Conservation (phyloP, 2,113 vertebrate genomes). For the Pluvialis apricaria region DNA sequence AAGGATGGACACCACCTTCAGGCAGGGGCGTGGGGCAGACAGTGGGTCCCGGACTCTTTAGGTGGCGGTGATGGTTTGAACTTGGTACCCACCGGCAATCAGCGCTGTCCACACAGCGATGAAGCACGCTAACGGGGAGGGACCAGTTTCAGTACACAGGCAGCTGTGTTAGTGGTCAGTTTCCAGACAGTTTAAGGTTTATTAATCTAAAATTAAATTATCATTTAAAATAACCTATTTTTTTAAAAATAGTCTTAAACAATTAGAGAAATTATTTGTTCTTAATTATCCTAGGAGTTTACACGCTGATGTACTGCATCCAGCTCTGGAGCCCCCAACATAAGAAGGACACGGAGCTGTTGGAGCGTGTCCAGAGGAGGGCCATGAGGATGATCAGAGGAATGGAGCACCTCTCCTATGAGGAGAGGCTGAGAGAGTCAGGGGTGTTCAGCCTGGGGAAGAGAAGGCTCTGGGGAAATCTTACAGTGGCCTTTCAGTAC, state of each 20-base stretch:
- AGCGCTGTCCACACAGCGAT: accelerated
- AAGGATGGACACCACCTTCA: neutral
- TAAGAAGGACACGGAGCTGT: too few species aligned
- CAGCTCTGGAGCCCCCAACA: too few species aligned
- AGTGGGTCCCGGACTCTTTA: accelerated
- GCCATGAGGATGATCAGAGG: too few species aligned
- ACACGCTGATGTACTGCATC: too few species aligned
- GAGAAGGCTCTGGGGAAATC: too few species aligned
- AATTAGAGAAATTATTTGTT: neutral
- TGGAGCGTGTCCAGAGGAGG: too few species aligned
- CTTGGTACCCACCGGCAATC: accelerated
- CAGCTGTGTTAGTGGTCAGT: too few species aligned
- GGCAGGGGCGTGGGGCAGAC: neutral
- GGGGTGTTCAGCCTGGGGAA: too few species aligned
- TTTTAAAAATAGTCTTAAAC: neutral
- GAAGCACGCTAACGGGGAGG: neutral
- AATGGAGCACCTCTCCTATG: too few species aligned
- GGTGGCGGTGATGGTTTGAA: too few species aligned
- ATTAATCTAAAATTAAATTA: neutral
- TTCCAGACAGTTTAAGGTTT: neutral
- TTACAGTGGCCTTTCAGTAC: too few species aligned
- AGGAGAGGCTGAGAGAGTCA: too few species aligned
- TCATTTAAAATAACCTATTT: neutral
- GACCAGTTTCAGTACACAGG: neutral
- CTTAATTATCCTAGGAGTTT: neutral